A percentile compares a stretch with the other conserved stretches of the same genome.
These are phyloP conservation scores for Vulpes ferrilata DNA, from an alignment of 2,113 vertebrate species.

Conservation along the genomic window DNA sequence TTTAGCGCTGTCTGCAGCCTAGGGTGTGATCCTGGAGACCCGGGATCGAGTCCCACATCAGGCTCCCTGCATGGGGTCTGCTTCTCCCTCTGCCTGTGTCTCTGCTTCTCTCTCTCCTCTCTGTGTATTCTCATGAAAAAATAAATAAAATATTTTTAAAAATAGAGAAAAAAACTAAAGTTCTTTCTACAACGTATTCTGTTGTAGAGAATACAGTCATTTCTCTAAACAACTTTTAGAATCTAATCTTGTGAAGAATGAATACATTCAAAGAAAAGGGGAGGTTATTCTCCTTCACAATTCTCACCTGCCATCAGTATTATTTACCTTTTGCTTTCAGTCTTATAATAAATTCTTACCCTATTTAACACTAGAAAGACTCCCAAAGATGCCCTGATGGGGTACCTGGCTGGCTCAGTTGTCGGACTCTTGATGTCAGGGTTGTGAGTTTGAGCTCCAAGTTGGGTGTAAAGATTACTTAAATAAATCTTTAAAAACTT, in stretches of 20 bases:
- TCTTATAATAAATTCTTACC: not conserved
- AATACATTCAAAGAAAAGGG: not conserved
- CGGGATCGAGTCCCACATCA: too few relatives aligned
- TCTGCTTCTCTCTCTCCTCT: too few relatives aligned
- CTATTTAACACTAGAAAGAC: not conserved
- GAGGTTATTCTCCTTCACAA: not conserved
- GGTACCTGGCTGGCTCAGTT: not conserved
- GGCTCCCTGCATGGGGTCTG: too few relatives aligned
- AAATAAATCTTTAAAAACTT: not conserved
- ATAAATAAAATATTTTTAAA: too few relatives aligned
- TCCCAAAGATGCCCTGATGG: not conserved
- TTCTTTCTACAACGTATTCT: not conserved
- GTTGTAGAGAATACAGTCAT: not conserved
- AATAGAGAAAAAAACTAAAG: not conserved
- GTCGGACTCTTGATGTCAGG: not conserved
- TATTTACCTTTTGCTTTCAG: not conserved
- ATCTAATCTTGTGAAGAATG: not conserved
- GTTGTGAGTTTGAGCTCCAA: not conserved
- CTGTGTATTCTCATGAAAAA: too few relatives aligned
- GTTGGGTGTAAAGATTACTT: not conserved
- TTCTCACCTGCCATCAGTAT: not conserved
- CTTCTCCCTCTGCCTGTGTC: too few relatives aligned
- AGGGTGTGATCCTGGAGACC: too few relatives aligned
- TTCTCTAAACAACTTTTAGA: slow-evolving; percentile 36
- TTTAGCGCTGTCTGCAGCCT: too few relatives aligned